Percentiles rank a stretch among this genome's conserved stretches.
phyloP scores from a whole-genome alignment of 2,888 invertebrate genomes.

The Oscheius sp. region DNA sequence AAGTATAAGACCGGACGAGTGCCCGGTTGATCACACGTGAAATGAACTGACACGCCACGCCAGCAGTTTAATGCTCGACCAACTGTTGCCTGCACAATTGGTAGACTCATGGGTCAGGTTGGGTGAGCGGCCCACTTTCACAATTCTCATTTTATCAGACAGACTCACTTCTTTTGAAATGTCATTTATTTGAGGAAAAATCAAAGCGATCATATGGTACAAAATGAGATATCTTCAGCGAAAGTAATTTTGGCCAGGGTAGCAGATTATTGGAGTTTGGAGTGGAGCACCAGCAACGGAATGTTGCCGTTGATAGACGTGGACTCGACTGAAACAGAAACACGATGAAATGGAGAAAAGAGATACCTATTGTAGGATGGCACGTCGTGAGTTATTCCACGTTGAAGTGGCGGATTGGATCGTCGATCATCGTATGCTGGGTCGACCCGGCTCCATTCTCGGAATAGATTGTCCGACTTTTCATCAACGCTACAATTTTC shows the following conservation, averaged over 20 bases:
- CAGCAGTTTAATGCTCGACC: too few relatives aligned
- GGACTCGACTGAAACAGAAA: not conserved
- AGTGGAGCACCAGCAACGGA: slow-evolving; percentile 18
- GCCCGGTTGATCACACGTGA: too few relatives aligned
- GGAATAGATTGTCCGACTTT: slow-evolving; percentile 50
- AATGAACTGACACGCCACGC: too few relatives aligned
- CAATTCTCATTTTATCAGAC: too few relatives aligned
- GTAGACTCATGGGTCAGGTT: too few relatives aligned
- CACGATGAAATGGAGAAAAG: not conserved
- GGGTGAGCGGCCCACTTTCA: too few relatives aligned
- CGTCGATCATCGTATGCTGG: slow-evolving; percentile 46
- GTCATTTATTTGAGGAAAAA: too few relatives aligned
- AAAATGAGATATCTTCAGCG: too few relatives aligned
- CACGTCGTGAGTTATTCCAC: slow-evolving; percentile 32
- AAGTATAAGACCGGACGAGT: too few relatives aligned
- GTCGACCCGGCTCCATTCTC: slow-evolving; percentile 56
- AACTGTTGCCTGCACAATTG: too few relatives aligned
- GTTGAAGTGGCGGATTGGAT: not conserved
- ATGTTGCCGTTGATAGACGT: slow-evolving; percentile 10
- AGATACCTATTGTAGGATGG: not conserved
- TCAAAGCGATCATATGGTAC: too few relatives aligned
- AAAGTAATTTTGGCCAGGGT: not conserved
- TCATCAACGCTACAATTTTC: slow-evolving; percentile 46
- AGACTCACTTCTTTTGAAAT: too few relatives aligned
- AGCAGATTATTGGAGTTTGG: not conserved